Evolutionary conservation across 2,888 invertebrate genomes (phyloP).

Genomic region (Cloeon dipterum): DNA sequence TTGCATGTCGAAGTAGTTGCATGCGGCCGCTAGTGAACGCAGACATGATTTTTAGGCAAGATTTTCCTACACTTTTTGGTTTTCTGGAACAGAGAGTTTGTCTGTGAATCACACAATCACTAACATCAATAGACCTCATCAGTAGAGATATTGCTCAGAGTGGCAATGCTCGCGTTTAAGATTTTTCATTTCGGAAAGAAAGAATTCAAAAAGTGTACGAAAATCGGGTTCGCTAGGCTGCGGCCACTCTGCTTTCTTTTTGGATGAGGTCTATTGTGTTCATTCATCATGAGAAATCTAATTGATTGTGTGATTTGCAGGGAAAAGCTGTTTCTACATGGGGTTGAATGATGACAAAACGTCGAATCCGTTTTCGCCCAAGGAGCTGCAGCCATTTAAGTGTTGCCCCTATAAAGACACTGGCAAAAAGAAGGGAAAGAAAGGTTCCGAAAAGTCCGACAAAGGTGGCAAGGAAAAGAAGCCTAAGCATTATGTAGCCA

Average conservation of each 20-base stretch:
- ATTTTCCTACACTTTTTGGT: no score
- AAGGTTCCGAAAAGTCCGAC: not conserved
- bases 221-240: not conserved
- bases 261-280: no score
- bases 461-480: conserved; percentile 10
- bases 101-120: conserved; percentile 1
- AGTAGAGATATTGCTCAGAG: not conserved
- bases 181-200: not conserved
- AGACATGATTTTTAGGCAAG: no score
- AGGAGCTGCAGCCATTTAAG: conserved; percentile 61
- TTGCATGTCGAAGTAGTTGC: no score
- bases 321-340: conserved; percentile 93
- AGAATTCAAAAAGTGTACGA: not conserved
- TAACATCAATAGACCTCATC: not conserved
- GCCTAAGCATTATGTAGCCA: not conserved
- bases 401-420: conserved; percentile 59
- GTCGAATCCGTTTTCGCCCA: conserved; percentile 37
- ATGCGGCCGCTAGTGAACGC: no score
- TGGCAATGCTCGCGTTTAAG: not conserved
- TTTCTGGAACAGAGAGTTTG: not conserved
- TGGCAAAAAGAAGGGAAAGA: not conserved
- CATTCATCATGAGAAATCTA: not conserved
- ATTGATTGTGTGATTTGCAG: conserved; percentile 29
- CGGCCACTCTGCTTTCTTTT: not conserved
- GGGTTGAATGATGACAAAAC: conserved; percentile 73